Evolutionary conservation across 2,888 invertebrate species (phyloP).

Genomic region (Macrosoma leucophasiata): DNA sequence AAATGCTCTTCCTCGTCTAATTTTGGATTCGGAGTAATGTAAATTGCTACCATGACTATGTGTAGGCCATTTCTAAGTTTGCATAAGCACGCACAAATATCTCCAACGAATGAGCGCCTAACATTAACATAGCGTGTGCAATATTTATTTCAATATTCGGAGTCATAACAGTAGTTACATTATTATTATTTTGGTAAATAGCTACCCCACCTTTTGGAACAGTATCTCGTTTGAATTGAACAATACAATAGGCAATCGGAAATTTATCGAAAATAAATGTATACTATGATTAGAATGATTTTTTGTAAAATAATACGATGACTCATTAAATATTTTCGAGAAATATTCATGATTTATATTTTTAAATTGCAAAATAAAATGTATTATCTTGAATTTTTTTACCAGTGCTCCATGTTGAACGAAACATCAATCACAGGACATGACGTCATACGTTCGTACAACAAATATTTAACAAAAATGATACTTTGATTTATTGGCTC

Average conservation of each 20-base stretch:
- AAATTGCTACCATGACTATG: constrained; percentile 27
- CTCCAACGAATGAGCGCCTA: constrained; percentile 24
- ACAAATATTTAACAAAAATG: no score
- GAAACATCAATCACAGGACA: no score
- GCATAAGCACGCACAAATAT: constrained; percentile 27
- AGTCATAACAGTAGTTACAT: constrained; percentile 25
- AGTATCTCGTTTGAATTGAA: constrained; percentile 28
- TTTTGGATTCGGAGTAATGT: constrained; percentile 30
- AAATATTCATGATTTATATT: no score
- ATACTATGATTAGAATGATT: no score
- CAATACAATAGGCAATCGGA: constrained; percentile 31
- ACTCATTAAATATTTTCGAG: no score
- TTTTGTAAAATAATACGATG: no score
- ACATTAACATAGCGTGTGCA: constrained; percentile 25
- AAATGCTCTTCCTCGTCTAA: constrained; percentile 29
- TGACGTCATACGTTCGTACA: no score
- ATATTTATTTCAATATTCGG: constrained; percentile 30
- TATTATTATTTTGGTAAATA: constrained; percentile 29
- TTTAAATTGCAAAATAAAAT: no score
- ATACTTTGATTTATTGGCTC: no score
- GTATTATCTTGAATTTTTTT: no score
- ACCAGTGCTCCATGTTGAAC: no score
- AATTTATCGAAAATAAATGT: no score
- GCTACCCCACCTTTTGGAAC: constrained; percentile 29
- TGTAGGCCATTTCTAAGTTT: constrained; percentile 26